Conservation (phyloP, 2,888 invertebrate species). For the Portevinia maculata region DNA sequence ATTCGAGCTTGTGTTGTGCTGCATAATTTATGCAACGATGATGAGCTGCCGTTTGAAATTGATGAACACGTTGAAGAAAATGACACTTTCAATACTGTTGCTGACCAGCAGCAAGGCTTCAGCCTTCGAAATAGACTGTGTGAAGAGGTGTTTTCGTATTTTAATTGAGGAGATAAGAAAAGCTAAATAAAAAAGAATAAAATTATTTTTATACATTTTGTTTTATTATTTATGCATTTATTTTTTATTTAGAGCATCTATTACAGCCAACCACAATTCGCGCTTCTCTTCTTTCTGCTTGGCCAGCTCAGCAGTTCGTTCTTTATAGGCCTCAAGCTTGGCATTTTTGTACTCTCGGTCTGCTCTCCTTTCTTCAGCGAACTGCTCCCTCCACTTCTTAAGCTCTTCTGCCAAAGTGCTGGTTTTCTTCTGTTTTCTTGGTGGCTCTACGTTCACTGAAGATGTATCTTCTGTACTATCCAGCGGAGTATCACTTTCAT, state of each 20-base stretch:
- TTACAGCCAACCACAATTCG: too few relatives aligned
- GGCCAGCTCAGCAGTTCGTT: too few relatives aligned
- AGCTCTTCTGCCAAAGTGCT: not conserved
- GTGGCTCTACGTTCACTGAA: not conserved
- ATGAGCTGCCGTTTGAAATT: conserved; percentile 3
- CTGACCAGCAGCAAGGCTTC: not conserved
- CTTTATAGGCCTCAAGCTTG: conserved; percentile 9
- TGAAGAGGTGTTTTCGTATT: conserved; percentile 8
- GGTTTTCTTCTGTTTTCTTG: not conserved
- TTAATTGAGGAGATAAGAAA: not conserved
- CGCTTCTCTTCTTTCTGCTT: too few relatives aligned
- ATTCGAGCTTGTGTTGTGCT: conserved; percentile 16
- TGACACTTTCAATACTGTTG: not conserved
- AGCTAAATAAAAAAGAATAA: not conserved
- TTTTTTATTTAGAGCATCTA: conserved; percentile 1
- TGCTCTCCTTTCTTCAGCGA: too few relatives aligned
- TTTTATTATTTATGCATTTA: not conserved
- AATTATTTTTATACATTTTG: not conserved
- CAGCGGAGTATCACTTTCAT: too few relatives aligned
- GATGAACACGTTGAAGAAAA: not conserved
- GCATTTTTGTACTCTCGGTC: too few relatives aligned
- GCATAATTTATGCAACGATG: conserved; percentile 19
- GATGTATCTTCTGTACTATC: too few relatives aligned
- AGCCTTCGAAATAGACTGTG: conserved; percentile 17
- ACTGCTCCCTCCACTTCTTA: too few relatives aligned